These are phyloP conservation scores for Drosophila nigritarsus DNA, from an alignment of 2,888 invertebrate species.

Conservation along the genomic window DNA sequence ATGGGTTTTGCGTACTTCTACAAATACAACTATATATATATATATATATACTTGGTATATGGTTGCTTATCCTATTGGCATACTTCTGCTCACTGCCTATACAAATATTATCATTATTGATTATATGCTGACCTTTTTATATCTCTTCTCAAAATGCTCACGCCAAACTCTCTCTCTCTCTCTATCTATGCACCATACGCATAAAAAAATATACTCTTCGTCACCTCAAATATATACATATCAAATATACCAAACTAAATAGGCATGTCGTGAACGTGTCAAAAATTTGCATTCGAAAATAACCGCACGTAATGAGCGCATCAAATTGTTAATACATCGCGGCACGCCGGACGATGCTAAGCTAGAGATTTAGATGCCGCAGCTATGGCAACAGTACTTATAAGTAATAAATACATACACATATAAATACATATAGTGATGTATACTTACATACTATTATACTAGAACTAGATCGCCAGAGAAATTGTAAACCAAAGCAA, in stretches of 20 bases:
- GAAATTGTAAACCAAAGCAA: slow-evolving; percentile 48
- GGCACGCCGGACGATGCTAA: slow-evolving; percentile 93
- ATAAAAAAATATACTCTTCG: slow-evolving; percentile 38
- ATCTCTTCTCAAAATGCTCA: slow-evolving; percentile 62
- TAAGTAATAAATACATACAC: slow-evolving; percentile 31
- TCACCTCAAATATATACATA: slow-evolving; percentile 41
- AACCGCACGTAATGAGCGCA: slow-evolving; percentile 93
- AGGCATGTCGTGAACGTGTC: slow-evolving; percentile 94
- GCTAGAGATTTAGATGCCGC: slow-evolving; percentile 86
- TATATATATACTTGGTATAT: slow-evolving; percentile 59
- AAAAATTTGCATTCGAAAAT: slow-evolving; percentile 95
- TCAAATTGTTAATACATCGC: slow-evolving; percentile 94
- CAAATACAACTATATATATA: slow-evolving; percentile 26
- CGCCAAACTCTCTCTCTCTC: slow-evolving; percentile 52
- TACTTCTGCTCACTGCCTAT: slow-evolving; percentile 65
- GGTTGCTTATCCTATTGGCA: slow-evolving; percentile 69
- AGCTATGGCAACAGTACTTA: slow-evolving; percentile 46
- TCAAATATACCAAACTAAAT: slow-evolving; percentile 51
- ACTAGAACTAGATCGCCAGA: slow-evolving; percentile 63
- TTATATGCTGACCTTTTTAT: slow-evolving; percentile 61
- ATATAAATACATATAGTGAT: slow-evolving; percentile 13
- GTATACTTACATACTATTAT: slow-evolving; percentile 39
- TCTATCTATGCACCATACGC: slow-evolving; percentile 45
- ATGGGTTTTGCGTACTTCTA: slow-evolving; percentile 77
- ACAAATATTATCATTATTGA: slow-evolving; percentile 47